Base-by-base conservation (phyloP, 1,140 invertebrate genomes). In the Chelonus insularis region DNA sequence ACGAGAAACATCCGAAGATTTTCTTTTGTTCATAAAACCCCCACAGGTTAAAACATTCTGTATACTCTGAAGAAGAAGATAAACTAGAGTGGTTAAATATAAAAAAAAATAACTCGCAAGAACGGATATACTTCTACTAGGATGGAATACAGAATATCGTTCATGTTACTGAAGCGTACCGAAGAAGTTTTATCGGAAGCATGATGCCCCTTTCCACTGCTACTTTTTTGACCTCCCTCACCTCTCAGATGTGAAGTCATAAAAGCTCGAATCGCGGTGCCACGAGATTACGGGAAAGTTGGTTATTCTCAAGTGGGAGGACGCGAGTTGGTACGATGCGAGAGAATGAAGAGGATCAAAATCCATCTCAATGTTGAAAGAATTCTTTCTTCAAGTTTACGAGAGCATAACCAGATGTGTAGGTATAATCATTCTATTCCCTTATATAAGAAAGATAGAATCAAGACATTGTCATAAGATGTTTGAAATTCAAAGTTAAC, bases 221-320 rank as follows among this genome's bases (percentile, higher is more conserved):
- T 16, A 5, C n/a, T 39, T 12, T 41, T 57, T 45, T 21, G 12
- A 18, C 29, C 41, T 20, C 41, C 16, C 16, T 18, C 25, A 29
- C 16, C 14, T 16, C 20, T 25, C 32, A 45, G 34, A 36, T 47
- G 57, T 37, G 51, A 59, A 59, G 57, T 59, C 47, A 47, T 59
- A 59, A 59, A 59, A 59, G 57, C 57, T 41, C 47, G 47, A 59
- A 59, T 59, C 57, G 57, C 57, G 41, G 57, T 51, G 47, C 32
- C 57, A 59, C 45, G 34, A 59, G 57, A 59, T 59, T 59, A 59
- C 57, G 34, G 29, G 34, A 52, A 52, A 52, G 29, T 34, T 34
- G 29, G 29, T 32, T 52, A 52, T 52, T 34, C 29, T 2, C 20
- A 18, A 8, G 16, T 20, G 47, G 14, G n/a, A 23, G 23, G 47